A percentile compares a stretch with the other conserved stretches of the same genome.
phyloP scores from a whole-genome alignment of 2,113 vertebrate species.

The Neotoma lepida region DNA sequence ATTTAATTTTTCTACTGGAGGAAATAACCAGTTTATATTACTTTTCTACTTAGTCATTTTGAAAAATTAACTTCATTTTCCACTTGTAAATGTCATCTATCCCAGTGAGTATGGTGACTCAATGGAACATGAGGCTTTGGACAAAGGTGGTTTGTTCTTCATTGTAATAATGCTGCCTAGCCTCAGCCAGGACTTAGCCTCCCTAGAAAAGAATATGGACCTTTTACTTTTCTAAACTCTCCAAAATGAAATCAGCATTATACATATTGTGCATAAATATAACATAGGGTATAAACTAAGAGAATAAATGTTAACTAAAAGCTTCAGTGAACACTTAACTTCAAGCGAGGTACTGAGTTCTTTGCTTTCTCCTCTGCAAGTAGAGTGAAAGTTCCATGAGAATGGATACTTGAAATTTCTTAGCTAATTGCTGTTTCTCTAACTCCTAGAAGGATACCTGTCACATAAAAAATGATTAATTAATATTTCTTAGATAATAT shows the following conservation, averaged over 20 bases:
- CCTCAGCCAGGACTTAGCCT: background rate
- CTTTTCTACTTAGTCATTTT: constrained; percentile 9
- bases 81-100: background rate
- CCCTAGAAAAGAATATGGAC: background rate
- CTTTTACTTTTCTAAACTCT: background rate
- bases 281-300: background rate
- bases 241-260: background rate
- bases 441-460: background rate
- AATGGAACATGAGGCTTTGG: background rate
- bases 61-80: constrained; percentile 35
- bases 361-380: background rate
- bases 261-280: background rate
- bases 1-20: constrained; percentile 47
- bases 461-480: background rate
- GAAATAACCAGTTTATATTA: background rate
- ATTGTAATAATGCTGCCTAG: background rate
- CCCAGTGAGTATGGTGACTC: background rate
- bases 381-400: background rate
- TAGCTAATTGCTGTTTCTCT: background rate
- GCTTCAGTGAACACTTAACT: background rate
- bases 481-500: constrained; percentile 11
- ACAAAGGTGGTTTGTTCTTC: background rate
- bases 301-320: constrained; percentile 32
- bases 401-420: background rate
- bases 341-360: background rate